Percentiles rank a stretch among this genome's conserved stretches.
phyloP scores from a whole-genome alignment of 2,797 vertebrate species.

The Spheniscus humboldti region DNA sequence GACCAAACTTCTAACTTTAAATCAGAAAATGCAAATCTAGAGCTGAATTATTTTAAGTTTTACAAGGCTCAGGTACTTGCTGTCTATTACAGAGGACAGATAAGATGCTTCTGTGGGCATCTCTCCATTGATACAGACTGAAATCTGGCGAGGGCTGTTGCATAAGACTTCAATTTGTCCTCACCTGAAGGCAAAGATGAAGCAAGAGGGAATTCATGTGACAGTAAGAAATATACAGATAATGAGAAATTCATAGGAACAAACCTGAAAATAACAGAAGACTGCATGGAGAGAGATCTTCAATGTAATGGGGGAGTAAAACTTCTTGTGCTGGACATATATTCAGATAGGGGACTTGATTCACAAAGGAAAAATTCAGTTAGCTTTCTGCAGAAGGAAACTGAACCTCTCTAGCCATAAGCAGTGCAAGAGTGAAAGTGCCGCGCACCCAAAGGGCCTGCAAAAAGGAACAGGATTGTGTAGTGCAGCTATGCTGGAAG shows the following conservation, averaged over 20 bases:
- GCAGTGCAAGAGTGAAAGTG: background rate
- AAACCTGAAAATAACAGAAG: background rate
- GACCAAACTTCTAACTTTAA: background rate
- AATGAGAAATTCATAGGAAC: background rate
- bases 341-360: rapidly evolving
- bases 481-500: background rate
- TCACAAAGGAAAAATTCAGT: background rate
- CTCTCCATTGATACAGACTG: background rate
- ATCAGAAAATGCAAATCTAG: background rate
- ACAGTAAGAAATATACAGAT: background rate
- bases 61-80: background rate
- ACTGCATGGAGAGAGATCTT: background rate
- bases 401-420: rapidly evolving
- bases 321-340: rapidly evolving
- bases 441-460: rapidly evolving
- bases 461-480: rapidly evolving
- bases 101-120: background rate
- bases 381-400: background rate
- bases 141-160: background rate
- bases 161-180: background rate
- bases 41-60: background rate
- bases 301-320: rapidly evolving
- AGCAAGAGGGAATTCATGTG: background rate
- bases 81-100: background rate
- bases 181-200: background rate